Conservation (phyloP, 2,113 vertebrate species). For the Thunnus maccoyii region DNA sequence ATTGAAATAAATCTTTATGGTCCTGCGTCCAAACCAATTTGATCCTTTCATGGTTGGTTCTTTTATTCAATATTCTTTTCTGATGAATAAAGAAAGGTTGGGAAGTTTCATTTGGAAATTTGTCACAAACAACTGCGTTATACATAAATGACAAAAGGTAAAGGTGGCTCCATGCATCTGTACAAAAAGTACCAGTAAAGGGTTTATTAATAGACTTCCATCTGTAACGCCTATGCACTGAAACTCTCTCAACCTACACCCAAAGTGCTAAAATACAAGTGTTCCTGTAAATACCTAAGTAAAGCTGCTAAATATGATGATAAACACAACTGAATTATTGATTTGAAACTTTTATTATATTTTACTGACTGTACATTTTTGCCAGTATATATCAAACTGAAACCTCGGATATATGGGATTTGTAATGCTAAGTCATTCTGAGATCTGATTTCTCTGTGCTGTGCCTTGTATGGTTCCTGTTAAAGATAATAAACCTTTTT, state of each 20-base stretch:
- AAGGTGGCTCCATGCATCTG: background rate
- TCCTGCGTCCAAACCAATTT: conserved; percentile 12
- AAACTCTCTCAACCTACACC: conserved; percentile 18
- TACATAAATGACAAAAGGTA: background rate
- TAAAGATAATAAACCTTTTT: background rate
- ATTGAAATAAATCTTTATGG: conserved; percentile 6
- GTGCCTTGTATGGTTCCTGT: conserved; percentile 33
- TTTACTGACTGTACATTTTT: conserved; percentile 7
- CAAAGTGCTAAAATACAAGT: conserved; percentile 43
- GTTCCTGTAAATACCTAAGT: conserved; percentile 6
- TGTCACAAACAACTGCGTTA: background rate
- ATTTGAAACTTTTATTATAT: conserved; percentile 4
- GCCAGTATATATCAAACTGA: background rate
- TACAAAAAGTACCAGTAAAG: background rate
- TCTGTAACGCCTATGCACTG: conserved; percentile 27
- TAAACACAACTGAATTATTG: conserved; percentile 33
- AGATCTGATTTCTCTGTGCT: conserved; percentile 2
- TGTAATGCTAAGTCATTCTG: background rate
- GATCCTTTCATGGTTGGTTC: background rate
- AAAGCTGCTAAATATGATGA: conserved; percentile 22
- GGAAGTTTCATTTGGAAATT: background rate
- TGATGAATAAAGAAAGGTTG: background rate
- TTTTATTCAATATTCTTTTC: background rate
- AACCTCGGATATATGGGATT: background rate
- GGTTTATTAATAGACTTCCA: no score